Evolutionary conservation across 2,113 vertebrate species (phyloP).

Genomic region (Gobius niger): DNA sequence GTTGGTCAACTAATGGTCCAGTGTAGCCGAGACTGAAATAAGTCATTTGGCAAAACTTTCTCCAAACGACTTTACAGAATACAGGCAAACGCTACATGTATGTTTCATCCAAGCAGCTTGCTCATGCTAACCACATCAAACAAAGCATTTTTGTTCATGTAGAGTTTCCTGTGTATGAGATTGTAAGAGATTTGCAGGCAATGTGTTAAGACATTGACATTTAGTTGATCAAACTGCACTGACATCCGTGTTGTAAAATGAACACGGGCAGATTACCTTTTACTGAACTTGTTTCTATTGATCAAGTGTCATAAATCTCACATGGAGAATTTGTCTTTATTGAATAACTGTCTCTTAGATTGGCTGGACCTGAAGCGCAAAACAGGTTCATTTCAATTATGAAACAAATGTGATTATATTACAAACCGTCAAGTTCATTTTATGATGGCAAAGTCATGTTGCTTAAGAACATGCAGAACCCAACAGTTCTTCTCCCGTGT

Average conservation of each 20-base stretch:
- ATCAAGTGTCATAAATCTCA: background rate
- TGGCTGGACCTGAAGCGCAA: background rate
- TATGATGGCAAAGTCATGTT: background rate
- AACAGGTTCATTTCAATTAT: background rate
- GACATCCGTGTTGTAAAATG: background rate
- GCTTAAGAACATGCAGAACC: background rate
- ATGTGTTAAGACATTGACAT: background rate
- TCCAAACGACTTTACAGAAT: no score
- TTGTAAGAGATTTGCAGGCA: background rate
- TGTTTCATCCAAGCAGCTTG: no score
- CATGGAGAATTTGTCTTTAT: background rate
- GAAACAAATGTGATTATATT: background rate
- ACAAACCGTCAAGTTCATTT: background rate
- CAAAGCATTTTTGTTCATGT: no score
- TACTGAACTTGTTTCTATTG: conserved; percentile 2
- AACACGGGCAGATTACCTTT: background rate
- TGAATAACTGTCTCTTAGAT: background rate
- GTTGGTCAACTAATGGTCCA: no score
- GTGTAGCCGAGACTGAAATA: no score
- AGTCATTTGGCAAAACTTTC: no score
- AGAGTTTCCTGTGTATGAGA: background rate
- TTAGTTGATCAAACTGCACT: background rate
- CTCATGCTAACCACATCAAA: no score
- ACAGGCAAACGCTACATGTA: no score
- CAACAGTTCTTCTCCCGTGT: background rate